phyloP scores from a whole-genome alignment of 2,113 vertebrate species.

The Seriola rivoliana region DNA sequence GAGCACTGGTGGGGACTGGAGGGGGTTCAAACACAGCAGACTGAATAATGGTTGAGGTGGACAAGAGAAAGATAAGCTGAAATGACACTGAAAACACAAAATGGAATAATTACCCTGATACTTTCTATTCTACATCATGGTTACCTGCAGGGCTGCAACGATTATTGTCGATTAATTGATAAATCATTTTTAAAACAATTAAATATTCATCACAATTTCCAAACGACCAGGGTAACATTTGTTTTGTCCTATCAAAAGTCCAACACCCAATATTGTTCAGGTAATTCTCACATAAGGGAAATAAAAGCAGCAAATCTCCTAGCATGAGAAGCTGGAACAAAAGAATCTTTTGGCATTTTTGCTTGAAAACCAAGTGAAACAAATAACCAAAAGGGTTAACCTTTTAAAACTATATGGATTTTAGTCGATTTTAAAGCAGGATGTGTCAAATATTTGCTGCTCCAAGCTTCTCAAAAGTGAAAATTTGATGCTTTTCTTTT shows the following conservation, averaged over 20 bases:
- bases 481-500: neutral
- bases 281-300: too few species aligned
- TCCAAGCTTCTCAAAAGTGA: too few species aligned
- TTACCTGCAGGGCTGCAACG: neutral
- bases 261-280: neutral
- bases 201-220: neutral
- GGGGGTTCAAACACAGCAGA: constrained; percentile 4
- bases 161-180: neutral
- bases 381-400: too few species aligned
- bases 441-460: neutral
- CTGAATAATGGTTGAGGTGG: neutral
- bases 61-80: neutral
- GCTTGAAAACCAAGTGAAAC: too few species aligned
- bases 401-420: too few species aligned
- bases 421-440: neutral
- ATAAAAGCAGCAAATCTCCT: too few species aligned
- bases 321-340: too few species aligned
- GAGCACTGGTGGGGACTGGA: constrained; percentile 88
- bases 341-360: too few species aligned
- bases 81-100: neutral
- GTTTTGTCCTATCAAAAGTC: neutral
- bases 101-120: neutral
- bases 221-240: neutral
- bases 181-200: neutral
- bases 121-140: neutral